Evolutionary conservation across 2,888 invertebrate genomes (phyloP).

Genomic region (Ferdinandea cuprea): DNA sequence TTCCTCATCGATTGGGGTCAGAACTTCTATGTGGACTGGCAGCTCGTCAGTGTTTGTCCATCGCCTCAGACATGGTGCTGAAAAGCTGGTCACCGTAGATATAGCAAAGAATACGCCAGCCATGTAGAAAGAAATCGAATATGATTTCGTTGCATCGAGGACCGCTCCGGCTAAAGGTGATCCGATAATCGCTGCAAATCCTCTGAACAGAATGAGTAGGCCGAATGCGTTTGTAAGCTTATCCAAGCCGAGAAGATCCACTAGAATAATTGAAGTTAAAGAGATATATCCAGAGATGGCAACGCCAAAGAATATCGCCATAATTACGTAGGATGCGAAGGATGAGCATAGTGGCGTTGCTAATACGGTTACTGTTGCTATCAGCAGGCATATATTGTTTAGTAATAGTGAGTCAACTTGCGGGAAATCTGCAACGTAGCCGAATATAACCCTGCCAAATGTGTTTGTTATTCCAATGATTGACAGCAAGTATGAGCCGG

Average conservation of each 20-base stretch:
- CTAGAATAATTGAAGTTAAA: conserved; percentile 97
- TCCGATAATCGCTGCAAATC: conserved; percentile 95
- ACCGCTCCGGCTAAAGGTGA: conserved; percentile 94
- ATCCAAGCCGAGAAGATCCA: conserved; percentile 97
- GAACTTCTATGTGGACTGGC: conserved; percentile 87
- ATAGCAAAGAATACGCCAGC: conserved; percentile 94
- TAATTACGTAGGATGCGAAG: conserved; percentile 90
- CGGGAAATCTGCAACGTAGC: conserved; percentile 95
- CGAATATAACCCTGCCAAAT: conserved; percentile 94
- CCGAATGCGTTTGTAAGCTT: conserved; percentile 99
- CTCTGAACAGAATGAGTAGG: conserved; percentile 96
- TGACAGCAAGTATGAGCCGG: conserved; percentile 84
- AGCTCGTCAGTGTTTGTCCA: conserved; percentile 84
- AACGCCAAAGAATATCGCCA: conserved; percentile 95
- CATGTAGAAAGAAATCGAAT: conserved; percentile 95
- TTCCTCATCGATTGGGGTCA: conserved; percentile 93
- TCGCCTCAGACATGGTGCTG: conserved; percentile 89
- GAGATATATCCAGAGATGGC: conserved; percentile 98
- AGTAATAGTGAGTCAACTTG: conserved; percentile 95
- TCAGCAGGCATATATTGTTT: conserved; percentile 95
- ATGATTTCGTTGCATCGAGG: conserved; percentile 93
- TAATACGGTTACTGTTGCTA: conserved; percentile 93
- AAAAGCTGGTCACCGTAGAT: conserved; percentile 92
- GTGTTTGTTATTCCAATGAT: conserved; percentile 96
- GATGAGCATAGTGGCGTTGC: conserved; percentile 92